Evolutionary conservation across 2,888 invertebrate species (phyloP).

Genomic region (Cylloceria caligata): DNA sequence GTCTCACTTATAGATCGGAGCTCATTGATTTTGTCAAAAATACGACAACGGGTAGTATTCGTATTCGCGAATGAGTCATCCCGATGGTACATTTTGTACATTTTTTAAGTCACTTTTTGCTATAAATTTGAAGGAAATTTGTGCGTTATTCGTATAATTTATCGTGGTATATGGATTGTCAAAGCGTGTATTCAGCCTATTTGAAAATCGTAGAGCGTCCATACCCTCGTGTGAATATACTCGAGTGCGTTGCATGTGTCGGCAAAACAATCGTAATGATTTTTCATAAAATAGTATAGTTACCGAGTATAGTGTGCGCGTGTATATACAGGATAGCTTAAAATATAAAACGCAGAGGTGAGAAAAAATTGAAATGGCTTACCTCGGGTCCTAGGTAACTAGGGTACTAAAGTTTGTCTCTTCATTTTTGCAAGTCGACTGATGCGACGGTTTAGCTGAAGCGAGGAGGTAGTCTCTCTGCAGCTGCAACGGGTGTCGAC

Average conservation of each 20-base stretch:
- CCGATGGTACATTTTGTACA: background rate
- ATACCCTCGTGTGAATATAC: no score
- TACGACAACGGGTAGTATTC: background rate
- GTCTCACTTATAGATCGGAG: background rate
- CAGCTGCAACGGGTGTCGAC: conserved; percentile 82
- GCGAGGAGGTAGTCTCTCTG: conserved; percentile 59
- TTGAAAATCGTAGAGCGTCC: no score
- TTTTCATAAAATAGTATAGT: no score
- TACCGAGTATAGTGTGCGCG: no score
- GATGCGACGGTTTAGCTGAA: conserved; percentile 33
- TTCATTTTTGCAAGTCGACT: conserved; percentile 73
- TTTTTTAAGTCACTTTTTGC: no score
- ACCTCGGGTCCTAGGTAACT: conserved; percentile 74
- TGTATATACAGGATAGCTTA: no score
- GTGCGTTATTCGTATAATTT: no score
- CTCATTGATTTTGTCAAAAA: conserved; percentile 9
- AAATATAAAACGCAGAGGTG: background rate
- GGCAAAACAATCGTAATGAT: background rate
- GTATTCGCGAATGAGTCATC: background rate
- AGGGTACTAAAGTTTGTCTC: conserved; percentile 73
- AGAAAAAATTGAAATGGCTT: conserved; percentile 46
- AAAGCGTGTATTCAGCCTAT: background rate
- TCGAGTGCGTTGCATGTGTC: no score
- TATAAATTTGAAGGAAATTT: background rate
- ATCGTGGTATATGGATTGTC: background rate